These are phyloP conservation scores for Onychomys arenicola DNA, from an alignment of 2,797 vertebrate species.

Conservation along the genomic window DNA sequence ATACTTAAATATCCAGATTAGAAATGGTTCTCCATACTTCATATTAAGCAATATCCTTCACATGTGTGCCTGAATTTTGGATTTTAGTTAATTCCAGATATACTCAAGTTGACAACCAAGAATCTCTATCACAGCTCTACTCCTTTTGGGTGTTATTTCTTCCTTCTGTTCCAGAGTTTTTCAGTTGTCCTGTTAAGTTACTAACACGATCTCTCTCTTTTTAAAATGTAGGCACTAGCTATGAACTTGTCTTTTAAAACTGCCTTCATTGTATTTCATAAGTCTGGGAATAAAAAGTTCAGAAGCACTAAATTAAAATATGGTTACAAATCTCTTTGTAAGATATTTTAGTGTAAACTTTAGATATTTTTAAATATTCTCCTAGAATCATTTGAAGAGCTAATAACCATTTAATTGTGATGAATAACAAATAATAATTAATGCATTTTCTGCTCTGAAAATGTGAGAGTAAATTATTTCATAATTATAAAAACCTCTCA, in stretches of 20 bases:
- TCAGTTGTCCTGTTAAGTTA: neutral
- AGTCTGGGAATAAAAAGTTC: neutral
- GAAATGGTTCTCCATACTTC: neutral
- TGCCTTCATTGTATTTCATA: neutral
- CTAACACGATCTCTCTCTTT: neutral
- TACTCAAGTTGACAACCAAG: neutral
- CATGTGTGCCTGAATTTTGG: neutral
- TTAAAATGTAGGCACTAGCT: neutral
- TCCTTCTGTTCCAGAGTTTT: neutral
- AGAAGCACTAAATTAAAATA: slow-evolving; percentile 20
- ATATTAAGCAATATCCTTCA: neutral
- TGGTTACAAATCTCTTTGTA: neutral
- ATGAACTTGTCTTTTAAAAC: neutral
- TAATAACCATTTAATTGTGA: slow-evolving; percentile 38
- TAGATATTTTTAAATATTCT: neutral
- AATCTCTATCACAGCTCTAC: neutral
- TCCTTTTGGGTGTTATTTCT: neutral
- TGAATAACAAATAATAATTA: slow-evolving; percentile 44
- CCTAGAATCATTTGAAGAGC: slow-evolving; percentile 25
- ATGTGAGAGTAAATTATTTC: neutral
- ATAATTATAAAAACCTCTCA: slow-evolving; percentile 9
- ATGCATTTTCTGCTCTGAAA: neutral
- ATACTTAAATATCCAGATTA: neutral
- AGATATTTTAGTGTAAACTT: neutral
- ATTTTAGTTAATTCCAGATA: neutral